Evolutionary conservation across 2,888 invertebrate species (phyloP).

Genomic region (Empis livida): DNA sequence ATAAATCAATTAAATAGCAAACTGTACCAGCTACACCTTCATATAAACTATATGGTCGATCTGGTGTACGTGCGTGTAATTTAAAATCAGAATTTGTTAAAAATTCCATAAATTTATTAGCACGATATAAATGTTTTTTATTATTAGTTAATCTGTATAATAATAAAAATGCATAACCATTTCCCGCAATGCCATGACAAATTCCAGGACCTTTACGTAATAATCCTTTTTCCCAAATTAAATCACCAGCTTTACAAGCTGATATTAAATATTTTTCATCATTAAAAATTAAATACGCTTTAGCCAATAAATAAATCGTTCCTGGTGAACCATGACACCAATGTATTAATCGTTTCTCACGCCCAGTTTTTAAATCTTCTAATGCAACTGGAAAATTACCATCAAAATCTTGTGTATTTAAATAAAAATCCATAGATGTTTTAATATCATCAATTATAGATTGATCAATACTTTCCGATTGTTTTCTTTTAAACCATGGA

Average conservation of each 20-base stretch:
- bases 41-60: constrained; percentile 65
- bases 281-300: constrained; percentile 61
- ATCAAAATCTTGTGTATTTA: constrained; percentile 45
- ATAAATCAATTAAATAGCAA: constrained; percentile 66
- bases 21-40: constrained; percentile 81
- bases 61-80: constrained; percentile 57
- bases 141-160: constrained; percentile 63
- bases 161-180: constrained; percentile 66
- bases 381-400: constrained; percentile 67
- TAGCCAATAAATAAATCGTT: constrained; percentile 59
- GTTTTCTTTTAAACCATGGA: constrained; percentile 31
- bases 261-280: constrained; percentile 59
- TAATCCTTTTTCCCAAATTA: constrained; percentile 73
- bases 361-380: constrained; percentile 44
- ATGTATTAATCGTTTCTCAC: constrained; percentile 59
- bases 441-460: constrained; percentile 46
- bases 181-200: constrained; percentile 78
- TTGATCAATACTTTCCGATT: constrained; percentile 22
- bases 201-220: constrained; percentile 79
- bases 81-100: constrained; percentile 52
- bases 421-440: constrained; percentile 48
- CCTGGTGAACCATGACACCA: constrained; percentile 90
- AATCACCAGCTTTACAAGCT: constrained; percentile 54
- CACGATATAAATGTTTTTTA: constrained; percentile 56
- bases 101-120: constrained; percentile 63